phyloP scores from a whole-genome alignment of 2,797 vertebrate species.

The Macropodus opercularis region DNA sequence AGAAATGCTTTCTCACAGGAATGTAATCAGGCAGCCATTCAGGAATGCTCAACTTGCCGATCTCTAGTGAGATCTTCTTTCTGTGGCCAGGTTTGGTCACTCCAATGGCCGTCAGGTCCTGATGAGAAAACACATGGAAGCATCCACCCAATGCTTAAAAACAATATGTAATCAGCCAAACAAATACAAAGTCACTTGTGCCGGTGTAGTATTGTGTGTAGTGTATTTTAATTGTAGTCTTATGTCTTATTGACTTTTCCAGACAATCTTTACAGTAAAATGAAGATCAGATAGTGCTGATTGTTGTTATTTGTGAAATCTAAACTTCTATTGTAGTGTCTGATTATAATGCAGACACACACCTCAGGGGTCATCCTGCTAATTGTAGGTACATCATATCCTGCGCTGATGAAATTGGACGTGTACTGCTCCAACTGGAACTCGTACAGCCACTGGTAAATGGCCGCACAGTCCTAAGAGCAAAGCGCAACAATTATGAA shows the following conservation, averaged over 20 bases:
- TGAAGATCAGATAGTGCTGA: too few relatives aligned
- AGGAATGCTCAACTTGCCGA: conserved; percentile 88
- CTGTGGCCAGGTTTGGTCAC: conserved; percentile 97
- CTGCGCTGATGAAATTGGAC: conserved; percentile 88
- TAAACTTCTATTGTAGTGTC: too few relatives aligned
- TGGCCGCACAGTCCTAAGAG: conserved; percentile 90
- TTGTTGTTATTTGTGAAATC: too few relatives aligned
- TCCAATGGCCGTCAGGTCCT: conserved; percentile 96
- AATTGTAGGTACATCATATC: conserved; percentile 95
- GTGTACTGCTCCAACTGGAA: conserved; percentile 96
- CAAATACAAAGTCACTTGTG: too few relatives aligned
- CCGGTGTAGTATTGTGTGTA: too few relatives aligned
- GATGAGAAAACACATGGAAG: neutral
- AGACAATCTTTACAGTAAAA: too few relatives aligned
- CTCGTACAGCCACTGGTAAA: conserved; percentile 92
- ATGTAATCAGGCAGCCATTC: conserved; percentile 95
- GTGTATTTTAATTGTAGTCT: too few relatives aligned
- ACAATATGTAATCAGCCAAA: neutral
- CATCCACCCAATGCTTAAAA: neutral
- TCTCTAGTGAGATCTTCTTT: conserved; percentile 95
- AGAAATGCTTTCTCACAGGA: conserved; percentile 80
- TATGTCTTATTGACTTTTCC: too few relatives aligned
- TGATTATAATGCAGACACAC: neutral
- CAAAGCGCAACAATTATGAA: neutral
- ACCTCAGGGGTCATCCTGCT: conserved; percentile 96